Percentiles rank a stretch among this genome's conserved stretches.
Conservation (phyloP, 2,888 invertebrate genomes). For the Notodonta ziczac region DNA sequence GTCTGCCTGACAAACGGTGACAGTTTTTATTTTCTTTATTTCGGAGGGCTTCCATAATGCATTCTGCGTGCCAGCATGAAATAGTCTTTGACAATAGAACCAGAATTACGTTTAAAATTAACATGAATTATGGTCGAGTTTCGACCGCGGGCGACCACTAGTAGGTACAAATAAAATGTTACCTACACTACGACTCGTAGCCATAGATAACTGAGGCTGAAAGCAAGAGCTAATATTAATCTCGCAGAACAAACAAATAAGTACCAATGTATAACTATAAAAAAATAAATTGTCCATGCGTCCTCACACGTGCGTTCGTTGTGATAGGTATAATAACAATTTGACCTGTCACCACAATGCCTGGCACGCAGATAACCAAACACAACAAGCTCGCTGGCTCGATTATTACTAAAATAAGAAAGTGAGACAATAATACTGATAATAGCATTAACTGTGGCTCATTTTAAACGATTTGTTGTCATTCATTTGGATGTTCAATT, state of each 20-base stretch:
- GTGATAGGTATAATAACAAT: background rate
- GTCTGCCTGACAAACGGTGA: too few species aligned
- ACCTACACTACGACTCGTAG: too few species aligned
- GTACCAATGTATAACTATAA: background rate
- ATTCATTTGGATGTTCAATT: background rate
- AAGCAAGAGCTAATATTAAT: too few species aligned
- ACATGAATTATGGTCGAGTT: too few species aligned
- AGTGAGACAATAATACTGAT: slow-evolving; percentile 4
- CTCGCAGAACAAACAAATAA: background rate
- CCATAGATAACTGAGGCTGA: too few species aligned
- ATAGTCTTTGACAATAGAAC: too few species aligned
- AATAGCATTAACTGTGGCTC: background rate
- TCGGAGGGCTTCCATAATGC: too few species aligned
- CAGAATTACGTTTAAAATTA: too few species aligned
- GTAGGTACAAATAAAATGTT: too few species aligned
- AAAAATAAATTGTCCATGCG: background rate
- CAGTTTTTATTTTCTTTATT: too few species aligned
- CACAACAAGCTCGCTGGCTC: background rate
- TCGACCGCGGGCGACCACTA: too few species aligned
- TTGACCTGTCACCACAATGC: background rate
- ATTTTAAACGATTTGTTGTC: background rate
- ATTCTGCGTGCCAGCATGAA: too few species aligned
- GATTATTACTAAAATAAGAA: slow-evolving; percentile 5
- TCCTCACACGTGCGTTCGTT: background rate
- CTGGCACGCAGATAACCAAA: background rate